Evolutionary conservation across 2,888 invertebrate genomes (phyloP), one percentile per base, ranked within the genome.

Genomic region (Thecocarcelia acutangulata): DNA sequence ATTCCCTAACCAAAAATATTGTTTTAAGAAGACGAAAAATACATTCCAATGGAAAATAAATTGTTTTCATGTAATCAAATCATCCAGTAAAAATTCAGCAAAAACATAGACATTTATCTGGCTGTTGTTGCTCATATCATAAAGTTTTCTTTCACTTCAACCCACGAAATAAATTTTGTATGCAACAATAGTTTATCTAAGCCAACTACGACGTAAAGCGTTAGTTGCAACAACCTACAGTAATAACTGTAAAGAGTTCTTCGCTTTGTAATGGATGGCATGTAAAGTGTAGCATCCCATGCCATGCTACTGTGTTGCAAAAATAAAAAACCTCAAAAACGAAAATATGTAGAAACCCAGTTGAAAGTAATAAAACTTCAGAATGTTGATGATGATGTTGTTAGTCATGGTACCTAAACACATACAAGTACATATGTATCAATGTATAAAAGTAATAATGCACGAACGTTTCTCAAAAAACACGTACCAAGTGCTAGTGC

Each of bases 281-380:
- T 61, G 33, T 50, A 50, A 28, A 76, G 54, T 54, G 46, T 69
- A 63, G 61, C 54, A 63, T 76, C 15, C 52, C 44, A 59, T 69
- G 61, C 68, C 68, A 44, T 61, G 48, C 33, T 15, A 54, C 48
- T 64, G 24, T 40, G 17, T 33, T 50, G 28, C 12, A 52, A 17
- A 59, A 58, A 69, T 13, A 70, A 19, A 6, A 6, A 17, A 61
- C 2, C 24, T 54, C 54, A 40, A 68, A 42, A 48, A 15, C 17
- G 24, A 33, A 33, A 33, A 9, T 1, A 33, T 8, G 8, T 9
- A 33, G 33, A 33, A 48, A 33, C 44, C 24, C 50, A 52, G 48
- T 75, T 68, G 68, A 75, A 68, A 50, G 59, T 46, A 69, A 68
- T 76, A 59, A 61, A 68, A 68, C 37, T 76, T 17, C 33, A 68